Percentiles rank a stretch among this genome's conserved stretches.
Conservation (phyloP, 2,113 vertebrate genomes). For the Chionomys nivalis region DNA sequence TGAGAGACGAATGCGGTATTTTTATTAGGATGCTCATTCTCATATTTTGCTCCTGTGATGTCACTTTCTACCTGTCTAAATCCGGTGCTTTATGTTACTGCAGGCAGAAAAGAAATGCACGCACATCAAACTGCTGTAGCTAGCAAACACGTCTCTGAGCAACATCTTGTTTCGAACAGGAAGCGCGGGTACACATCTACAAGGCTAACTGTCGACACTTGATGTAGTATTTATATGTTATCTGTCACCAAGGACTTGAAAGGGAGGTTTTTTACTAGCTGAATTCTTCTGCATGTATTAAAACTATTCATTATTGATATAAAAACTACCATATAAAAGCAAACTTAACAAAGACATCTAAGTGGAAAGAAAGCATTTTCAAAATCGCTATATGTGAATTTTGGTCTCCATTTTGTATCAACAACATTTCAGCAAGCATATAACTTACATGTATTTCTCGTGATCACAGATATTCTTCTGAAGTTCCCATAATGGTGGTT, state of each 20-base stretch:
- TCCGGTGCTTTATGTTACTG: constrained; percentile 64
- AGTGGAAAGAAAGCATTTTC: constrained; percentile 9
- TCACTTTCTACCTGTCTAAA: constrained; percentile 70
- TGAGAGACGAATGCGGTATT: constrained; percentile 56
- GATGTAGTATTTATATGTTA: constrained; percentile 76
- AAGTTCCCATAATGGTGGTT: background rate
- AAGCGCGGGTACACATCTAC: constrained; percentile 65
- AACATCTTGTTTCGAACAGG: constrained; percentile 76
- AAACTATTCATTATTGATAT: background rate
- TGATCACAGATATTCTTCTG: background rate
- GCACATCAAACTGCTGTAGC: constrained; percentile 79
- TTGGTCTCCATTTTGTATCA: background rate
- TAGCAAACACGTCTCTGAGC: constrained; percentile 76
- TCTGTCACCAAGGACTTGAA: constrained; percentile 59
- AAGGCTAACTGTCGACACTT: constrained; percentile 73
- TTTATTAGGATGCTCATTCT: constrained; percentile 64
- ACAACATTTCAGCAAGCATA: background rate
- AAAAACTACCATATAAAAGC: background rate
- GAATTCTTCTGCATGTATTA: background rate
- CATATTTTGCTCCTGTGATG: constrained; percentile 42
- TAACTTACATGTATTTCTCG: background rate
- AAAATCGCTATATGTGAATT: background rate
- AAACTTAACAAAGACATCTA: constrained; percentile 10
- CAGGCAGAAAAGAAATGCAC: constrained; percentile 60
- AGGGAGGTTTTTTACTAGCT: constrained; percentile 57